phyloP scores from a whole-genome alignment of 1,140 invertebrate species.

The Pectinophora gossypiella region DNA sequence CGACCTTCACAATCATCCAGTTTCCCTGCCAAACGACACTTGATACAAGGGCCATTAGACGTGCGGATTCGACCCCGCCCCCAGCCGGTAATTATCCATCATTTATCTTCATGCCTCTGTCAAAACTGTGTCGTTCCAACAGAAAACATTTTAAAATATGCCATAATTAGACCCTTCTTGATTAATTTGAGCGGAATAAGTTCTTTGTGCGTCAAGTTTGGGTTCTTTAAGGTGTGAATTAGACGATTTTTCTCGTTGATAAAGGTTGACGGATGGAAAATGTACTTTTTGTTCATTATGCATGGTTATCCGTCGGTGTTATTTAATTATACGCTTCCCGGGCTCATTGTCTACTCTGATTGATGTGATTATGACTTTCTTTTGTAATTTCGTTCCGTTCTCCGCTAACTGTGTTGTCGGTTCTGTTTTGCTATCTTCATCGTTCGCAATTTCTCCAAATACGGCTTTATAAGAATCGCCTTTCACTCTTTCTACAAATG shows the following conservation, averaged over 20 bases:
- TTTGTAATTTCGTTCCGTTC: background rate
- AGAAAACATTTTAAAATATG: slow-evolving; percentile 62
- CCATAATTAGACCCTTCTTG: slow-evolving; percentile 56
- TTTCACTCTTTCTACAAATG: background rate
- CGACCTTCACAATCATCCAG: no score
- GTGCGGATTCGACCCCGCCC: slow-evolving; percentile 28
- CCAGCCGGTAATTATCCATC: slow-evolving; percentile 55
- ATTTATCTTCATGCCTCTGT: slow-evolving; percentile 65
- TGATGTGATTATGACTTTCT: slow-evolving; percentile 10
- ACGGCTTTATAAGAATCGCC: background rate
- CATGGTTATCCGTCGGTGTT: slow-evolving; percentile 30
- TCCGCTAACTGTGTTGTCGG: background rate
- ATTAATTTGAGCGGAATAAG: slow-evolving; percentile 53
- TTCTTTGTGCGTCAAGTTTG: slow-evolving; percentile 43
- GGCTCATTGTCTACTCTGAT: slow-evolving; percentile 6
- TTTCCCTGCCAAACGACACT: background rate
- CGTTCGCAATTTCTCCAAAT: background rate
- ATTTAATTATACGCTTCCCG: slow-evolving; percentile 14
- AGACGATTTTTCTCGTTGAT: slow-evolving; percentile 64
- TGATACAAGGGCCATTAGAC: slow-evolving; percentile 26
- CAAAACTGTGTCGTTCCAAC: slow-evolving; percentile 60
- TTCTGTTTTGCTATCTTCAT: background rate
- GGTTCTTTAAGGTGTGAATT: slow-evolving; percentile 59
- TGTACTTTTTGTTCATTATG: slow-evolving; percentile 49
- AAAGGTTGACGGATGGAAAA: slow-evolving; percentile 57